Percentiles rank a stretch among this genome's conserved stretches.
phyloP scores from a whole-genome alignment of 2,888 invertebrate genomes.

The Fissipunctia ypsillon region DNA sequence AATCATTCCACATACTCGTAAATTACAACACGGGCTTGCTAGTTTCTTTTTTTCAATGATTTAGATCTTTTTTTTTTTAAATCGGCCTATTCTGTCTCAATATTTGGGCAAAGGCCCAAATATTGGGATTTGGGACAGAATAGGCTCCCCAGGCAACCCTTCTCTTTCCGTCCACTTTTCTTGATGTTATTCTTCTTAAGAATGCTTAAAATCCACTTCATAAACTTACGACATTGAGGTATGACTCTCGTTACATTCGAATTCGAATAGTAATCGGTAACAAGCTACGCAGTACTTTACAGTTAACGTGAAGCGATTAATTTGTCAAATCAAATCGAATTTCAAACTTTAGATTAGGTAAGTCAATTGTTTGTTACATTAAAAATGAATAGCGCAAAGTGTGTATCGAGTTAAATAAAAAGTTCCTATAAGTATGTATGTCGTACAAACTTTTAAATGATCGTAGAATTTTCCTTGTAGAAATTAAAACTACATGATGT shows the following conservation, averaged over 20 bases:
- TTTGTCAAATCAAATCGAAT: conserved; percentile 50
- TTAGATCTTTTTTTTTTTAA: not conserved
- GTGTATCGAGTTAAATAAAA: conserved; percentile 5
- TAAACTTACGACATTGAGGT: conserved; percentile 2
- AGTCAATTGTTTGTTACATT: no score
- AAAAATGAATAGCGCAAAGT: conserved; percentile 19
- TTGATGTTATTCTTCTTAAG: not conserved
- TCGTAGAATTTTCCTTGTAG: no score
- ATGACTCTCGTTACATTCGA: conserved; percentile 27
- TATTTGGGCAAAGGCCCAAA: no score
- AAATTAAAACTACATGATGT: not conserved
- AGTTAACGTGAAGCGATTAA: conserved; percentile 33
- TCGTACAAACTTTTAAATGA: not conserved
- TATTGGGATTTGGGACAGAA: no score
- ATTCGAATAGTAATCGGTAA: conserved; percentile 42
- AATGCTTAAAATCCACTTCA: not conserved
- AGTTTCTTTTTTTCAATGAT: not conserved
- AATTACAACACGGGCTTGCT: not conserved
- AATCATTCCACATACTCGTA: not conserved
- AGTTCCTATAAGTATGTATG: not conserved
- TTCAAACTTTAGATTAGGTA: no score
- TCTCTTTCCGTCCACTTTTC: not conserved
- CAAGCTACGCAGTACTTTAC: conserved; percentile 13
- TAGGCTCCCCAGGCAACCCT: no score
- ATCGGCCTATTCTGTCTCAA: no score